A percentile compares a stretch with the other conserved stretches of the same genome.
phyloP scores from a whole-genome alignment of 2,797 vertebrate species.

The Aplochiton taeniatus region DNA sequence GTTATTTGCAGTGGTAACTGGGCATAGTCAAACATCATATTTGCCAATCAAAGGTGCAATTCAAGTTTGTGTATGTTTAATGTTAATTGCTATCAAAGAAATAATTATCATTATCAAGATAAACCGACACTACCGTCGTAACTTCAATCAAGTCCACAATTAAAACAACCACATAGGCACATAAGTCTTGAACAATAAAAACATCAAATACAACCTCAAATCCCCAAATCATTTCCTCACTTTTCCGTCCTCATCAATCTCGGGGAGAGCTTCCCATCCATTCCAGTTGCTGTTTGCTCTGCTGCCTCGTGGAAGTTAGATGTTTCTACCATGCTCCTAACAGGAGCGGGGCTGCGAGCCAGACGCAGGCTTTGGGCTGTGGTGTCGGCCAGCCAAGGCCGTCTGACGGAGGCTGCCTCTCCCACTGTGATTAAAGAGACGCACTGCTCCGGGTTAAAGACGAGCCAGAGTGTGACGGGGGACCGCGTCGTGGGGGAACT shows the following conservation, averaged over 20 bases:
- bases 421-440: neutral
- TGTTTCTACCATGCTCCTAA: neutral
- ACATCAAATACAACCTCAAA: too few species aligned
- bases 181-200: too few species aligned
- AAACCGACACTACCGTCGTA: too few species aligned
- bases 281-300: neutral
- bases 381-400: slow-evolving; percentile 24
- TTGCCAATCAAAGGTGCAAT: too few species aligned
- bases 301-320: neutral
- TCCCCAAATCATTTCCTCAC: slow-evolving; percentile 13
- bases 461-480: too few species aligned
- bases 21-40: too few species aligned
- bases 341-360: slow-evolving; percentile 1
- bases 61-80: too few species aligned
- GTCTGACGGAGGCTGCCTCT: neutral
- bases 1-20: too few species aligned
- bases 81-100: too few species aligned
- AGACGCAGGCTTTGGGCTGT: slow-evolving; percentile 21
- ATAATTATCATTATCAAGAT: too few species aligned
- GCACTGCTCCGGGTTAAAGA: neutral
- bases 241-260: slow-evolving; percentile 32
- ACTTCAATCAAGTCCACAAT: slow-evolving; percentile 41
- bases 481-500: too few species aligned
- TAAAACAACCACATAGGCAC: slow-evolving; percentile 28
- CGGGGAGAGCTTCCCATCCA: neutral